phyloP scores from a whole-genome alignment of 2,797 vertebrate species.

The Acomys russatus region DNA sequence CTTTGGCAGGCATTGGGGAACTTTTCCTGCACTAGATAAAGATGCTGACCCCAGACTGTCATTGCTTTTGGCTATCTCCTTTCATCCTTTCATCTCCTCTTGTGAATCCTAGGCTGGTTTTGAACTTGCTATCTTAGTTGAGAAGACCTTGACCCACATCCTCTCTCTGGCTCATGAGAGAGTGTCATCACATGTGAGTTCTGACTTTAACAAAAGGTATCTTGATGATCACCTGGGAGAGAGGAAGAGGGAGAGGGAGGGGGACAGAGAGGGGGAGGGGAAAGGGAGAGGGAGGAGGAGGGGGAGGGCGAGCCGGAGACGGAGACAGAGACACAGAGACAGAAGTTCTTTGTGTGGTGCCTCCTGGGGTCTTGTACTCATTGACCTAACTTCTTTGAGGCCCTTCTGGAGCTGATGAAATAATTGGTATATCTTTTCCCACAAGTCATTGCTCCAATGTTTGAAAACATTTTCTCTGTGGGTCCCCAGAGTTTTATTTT shows the following conservation, averaged over 20 bases:
- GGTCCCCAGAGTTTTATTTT: neutral
- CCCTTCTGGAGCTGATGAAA: neutral
- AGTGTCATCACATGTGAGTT: neutral
- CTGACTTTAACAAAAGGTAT: neutral
- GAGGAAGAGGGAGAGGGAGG: neutral
- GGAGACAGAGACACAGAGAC: neutral
- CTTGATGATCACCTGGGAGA: neutral
- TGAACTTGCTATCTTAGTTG: neutral
- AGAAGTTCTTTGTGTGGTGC: neutral
- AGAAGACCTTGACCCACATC: neutral
- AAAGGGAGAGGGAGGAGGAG: no score
- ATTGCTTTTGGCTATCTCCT: neutral
- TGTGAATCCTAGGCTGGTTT: neutral
- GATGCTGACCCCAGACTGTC: neutral
- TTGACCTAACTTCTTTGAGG: neutral
- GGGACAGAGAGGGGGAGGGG: neutral
- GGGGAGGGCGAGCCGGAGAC: neutral
- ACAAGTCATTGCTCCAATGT: neutral
- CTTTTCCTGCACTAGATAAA: neutral
- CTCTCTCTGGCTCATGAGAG: neutral
- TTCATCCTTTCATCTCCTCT: neutral
- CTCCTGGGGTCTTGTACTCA: neutral
- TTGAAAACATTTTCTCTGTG: neutral
- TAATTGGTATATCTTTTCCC: neutral
- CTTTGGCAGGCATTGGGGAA: neutral